Evolutionary conservation across 2,888 invertebrate genomes (phyloP).

Genomic region (Ypsolopha sequella): DNA sequence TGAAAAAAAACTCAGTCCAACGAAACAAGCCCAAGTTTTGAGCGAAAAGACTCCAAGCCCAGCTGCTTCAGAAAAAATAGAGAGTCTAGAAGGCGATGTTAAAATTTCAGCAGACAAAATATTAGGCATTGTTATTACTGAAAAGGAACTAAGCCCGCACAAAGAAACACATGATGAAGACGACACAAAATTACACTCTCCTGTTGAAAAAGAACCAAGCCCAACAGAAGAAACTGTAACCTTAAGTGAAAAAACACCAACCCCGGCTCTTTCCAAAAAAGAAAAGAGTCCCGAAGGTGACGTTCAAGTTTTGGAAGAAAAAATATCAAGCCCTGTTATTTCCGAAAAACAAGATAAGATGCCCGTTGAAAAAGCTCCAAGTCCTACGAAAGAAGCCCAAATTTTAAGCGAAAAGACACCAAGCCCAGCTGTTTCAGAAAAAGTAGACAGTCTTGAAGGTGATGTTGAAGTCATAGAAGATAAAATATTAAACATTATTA

Average conservation of each 20-base stretch:
- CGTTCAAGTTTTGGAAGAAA: not conserved
- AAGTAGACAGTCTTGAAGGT: not conserved
- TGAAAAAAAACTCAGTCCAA: conserved; percentile 2
- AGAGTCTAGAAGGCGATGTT: not conserved
- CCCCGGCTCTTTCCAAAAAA: not conserved
- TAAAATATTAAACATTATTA: not conserved
- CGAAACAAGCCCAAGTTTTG: conserved; percentile 1
- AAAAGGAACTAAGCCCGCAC: not conserved
- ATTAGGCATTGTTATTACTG: not conserved
- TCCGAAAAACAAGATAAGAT: not conserved
- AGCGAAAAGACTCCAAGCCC: not conserved
- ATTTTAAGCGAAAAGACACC: conserved; percentile 3
- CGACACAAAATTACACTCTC: not conserved
- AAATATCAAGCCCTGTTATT: not conserved
- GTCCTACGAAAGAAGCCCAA: conserved; percentile 9
- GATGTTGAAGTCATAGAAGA: no score
- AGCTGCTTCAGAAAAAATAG: not conserved
- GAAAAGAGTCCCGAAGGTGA: not conserved
- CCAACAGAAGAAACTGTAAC: not conserved
- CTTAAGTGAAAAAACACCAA: not conserved
- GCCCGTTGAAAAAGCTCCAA: conserved; percentile 3
- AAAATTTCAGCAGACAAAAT: not conserved
- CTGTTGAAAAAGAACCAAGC: not conserved
- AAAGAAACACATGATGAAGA: not conserved
- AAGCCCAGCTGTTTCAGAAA: conserved; percentile 1